Conservation (phyloP, 2,797 vertebrate species). For the Columba guinea region DNA sequence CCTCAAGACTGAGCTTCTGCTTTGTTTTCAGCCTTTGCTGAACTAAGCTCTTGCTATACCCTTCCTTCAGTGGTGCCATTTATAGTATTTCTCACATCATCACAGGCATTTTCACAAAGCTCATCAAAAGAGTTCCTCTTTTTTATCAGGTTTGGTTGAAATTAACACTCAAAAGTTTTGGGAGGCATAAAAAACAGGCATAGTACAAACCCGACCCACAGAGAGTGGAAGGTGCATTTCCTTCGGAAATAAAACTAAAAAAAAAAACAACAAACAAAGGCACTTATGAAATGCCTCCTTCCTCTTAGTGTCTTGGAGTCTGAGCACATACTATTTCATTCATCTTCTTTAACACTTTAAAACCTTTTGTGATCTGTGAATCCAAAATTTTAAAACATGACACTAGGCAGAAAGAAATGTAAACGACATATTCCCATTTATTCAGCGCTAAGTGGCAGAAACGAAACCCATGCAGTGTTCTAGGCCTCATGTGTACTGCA, state of each 20-base stretch:
- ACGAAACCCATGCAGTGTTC: background rate
- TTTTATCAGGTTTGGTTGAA: background rate
- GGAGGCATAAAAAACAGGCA: background rate
- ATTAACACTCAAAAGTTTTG: background rate
- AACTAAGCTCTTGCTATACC: background rate
- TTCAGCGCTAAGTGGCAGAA: fast-evolving
- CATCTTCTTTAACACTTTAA: background rate
- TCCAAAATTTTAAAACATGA: background rate
- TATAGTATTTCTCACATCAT: background rate
- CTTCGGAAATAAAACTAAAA: background rate
- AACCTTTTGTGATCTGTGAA: background rate
- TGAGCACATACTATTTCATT: background rate
- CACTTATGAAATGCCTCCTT: background rate
- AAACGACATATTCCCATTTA: background rate
- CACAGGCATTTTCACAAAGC: background rate
- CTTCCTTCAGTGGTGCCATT: background rate
- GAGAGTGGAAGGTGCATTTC: background rate
- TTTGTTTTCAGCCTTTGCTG: background rate
- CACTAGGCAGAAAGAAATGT: background rate
- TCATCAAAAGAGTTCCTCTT: background rate
- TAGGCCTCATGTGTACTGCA: background rate
- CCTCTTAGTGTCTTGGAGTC: background rate
- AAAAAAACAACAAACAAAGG: background rate
- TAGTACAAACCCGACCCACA: background rate
- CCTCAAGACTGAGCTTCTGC: background rate